A percentile compares a stretch with the other conserved stretches of the same genome.
phyloP scores from a whole-genome alignment of 2,797 vertebrate species.

The Adrianichthys oophorus region DNA sequence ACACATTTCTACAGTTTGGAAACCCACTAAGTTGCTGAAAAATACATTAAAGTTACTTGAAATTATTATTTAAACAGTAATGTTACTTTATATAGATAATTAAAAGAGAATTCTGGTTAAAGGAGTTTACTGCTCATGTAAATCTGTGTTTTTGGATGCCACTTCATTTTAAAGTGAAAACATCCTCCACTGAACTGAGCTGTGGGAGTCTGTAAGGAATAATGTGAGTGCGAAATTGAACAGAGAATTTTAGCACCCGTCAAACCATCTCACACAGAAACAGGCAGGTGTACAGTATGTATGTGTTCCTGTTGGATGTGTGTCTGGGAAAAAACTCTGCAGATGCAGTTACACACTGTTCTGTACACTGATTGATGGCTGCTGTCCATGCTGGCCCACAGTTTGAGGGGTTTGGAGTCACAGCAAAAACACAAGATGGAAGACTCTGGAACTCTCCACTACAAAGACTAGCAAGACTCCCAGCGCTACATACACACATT shows the following conservation, averaged over 20 bases:
- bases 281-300: constrained; percentile 53
- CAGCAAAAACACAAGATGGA: constrained; percentile 70
- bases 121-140: background rate
- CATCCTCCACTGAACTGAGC: constrained; percentile 13
- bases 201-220: constrained; percentile 22
- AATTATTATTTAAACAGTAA: too few relatives aligned
- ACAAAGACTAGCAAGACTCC: constrained; percentile 69
- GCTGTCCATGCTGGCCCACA: constrained; percentile 68
- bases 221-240: constrained; percentile 20
- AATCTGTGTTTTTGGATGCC: background rate
- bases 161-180: constrained; percentile 4
- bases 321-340: constrained; percentile 45
- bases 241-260: constrained; percentile 28
- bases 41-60: too few relatives aligned
- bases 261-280: constrained; percentile 39
- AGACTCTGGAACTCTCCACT: constrained; percentile 70
- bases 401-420: constrained; percentile 71
- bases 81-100: too few relatives aligned
- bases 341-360: constrained; percentile 52
- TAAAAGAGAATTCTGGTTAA: too few relatives aligned
- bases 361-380: constrained; percentile 72
- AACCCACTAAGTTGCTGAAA: too few relatives aligned
- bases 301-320: constrained; percentile 46
- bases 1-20: too few relatives aligned
- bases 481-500: constrained; percentile 32